A percentile compares a stretch with the other conserved stretches of the same genome.
Conservation (phyloP, 2,113 vertebrate species). For the Lagopus leucura region DNA sequence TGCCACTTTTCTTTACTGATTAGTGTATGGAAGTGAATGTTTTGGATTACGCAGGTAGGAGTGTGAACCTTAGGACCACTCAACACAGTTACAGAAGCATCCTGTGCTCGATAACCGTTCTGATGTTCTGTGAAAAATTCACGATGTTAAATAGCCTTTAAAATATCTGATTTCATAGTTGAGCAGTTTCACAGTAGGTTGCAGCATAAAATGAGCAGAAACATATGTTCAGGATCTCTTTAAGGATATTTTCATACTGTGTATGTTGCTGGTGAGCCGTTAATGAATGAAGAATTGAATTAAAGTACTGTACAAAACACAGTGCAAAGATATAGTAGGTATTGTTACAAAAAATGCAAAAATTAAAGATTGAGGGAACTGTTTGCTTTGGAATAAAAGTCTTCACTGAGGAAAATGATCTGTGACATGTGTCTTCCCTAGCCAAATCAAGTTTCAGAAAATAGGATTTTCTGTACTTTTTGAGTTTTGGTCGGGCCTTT, state of each 20-base stretch:
- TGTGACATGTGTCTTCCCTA: background rate
- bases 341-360: background rate
- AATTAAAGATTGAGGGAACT: background rate
- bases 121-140: slow-evolving; percentile 19
- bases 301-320: background rate
- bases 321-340: background rate
- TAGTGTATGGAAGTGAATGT: background rate
- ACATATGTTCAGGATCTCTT: background rate
- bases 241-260: background rate
- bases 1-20: background rate
- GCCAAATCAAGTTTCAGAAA: background rate
- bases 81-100: background rate
- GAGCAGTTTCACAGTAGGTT: slow-evolving; percentile 22
- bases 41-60: background rate
- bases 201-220: background rate
- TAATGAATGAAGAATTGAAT: slow-evolving; percentile 25
- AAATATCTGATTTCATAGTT: slow-evolving; percentile 34
- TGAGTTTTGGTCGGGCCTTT: background rate
- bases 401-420: background rate
- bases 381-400: background rate
- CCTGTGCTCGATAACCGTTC: background rate
- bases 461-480: background rate
- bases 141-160: slow-evolving; percentile 38
- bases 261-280: background rate
- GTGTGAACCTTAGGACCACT: background rate